Evolutionary conservation across 2,113 vertebrate species (phyloP).

Genomic region (Dolichallabes microphthalmus): DNA sequence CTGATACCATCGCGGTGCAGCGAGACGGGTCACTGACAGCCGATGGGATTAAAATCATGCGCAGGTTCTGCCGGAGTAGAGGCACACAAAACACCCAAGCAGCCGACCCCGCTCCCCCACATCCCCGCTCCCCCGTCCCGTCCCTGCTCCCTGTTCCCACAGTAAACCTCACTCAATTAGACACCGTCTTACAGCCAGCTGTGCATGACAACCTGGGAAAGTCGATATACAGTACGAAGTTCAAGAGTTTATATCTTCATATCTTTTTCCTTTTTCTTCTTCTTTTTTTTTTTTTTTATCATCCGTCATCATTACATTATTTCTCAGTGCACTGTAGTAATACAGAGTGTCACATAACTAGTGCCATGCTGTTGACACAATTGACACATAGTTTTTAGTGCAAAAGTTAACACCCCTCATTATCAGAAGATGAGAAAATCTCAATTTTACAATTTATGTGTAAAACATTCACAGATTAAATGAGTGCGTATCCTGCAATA

Average conservation of each 20-base stretch:
- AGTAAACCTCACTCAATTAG: slow-evolving; percentile 22
- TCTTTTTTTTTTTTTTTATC: not conserved
- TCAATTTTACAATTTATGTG: not conserved
- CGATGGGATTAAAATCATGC: slow-evolving; percentile 64
- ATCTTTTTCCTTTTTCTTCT: too few species aligned
- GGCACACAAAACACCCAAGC: slow-evolving; percentile 39
- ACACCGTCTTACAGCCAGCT: slow-evolving; percentile 28
- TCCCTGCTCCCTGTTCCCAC: slow-evolving; percentile 5
- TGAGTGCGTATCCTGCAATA: not conserved
- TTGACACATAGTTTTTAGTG: not conserved
- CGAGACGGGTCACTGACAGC: slow-evolving; percentile 65
- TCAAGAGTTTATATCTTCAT: not conserved
- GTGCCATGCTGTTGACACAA: not conserved
- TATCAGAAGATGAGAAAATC: not conserved
- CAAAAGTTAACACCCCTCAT: not conserved
- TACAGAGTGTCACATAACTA: slow-evolving; percentile 4
- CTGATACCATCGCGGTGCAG: slow-evolving; percentile 65
- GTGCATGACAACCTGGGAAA: slow-evolving; percentile 14
- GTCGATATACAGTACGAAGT: not conserved
- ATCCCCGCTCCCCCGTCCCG: not conserved
- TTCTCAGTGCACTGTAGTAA: not conserved
- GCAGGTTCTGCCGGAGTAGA: slow-evolving; percentile 47
- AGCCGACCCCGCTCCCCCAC: slow-evolving; percentile 9
- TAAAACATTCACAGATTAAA: not conserved
- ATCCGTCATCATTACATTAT: not conserved